Conservation (phyloP, 2,888 invertebrate species). For the Eristalinus aeneus region DNA sequence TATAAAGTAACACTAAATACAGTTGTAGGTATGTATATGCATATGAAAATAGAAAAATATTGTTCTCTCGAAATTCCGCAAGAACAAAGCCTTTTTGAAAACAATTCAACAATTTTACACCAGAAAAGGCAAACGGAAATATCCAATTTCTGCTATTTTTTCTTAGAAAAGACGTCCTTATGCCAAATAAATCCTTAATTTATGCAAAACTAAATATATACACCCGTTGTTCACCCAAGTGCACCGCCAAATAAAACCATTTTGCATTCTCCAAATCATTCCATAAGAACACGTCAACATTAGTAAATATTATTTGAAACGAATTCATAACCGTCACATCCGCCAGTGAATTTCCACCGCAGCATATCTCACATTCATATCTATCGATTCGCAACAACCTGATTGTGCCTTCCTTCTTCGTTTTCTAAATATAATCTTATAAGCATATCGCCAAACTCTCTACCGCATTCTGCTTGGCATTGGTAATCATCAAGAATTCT, state of each 20-base stretch:
- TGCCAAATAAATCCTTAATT: no score
- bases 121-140: no score
- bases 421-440: slow-evolving; percentile 14
- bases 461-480: not conserved
- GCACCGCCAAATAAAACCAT: not conserved
- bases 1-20: no score
- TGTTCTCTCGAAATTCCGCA: no score
- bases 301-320: not conserved
- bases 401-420: not conserved
- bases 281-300: not conserved
- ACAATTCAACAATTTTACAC: no score
- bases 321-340: not conserved
- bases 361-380: not conserved
- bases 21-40: no score
- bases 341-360: slow-evolving; percentile 29
- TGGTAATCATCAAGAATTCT: slow-evolving; percentile 3
- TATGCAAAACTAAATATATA: no score
- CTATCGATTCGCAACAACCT: not conserved
- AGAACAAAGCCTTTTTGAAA: no score
- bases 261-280: not conserved
- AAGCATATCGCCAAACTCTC: not conserved
- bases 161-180: no score
- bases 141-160: no score
- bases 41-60: no score
- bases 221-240: no score